These are phyloP conservation scores for Sipha flava DNA, from an alignment of 1,140 invertebrate genomes.

Conservation along the genomic window DNA sequence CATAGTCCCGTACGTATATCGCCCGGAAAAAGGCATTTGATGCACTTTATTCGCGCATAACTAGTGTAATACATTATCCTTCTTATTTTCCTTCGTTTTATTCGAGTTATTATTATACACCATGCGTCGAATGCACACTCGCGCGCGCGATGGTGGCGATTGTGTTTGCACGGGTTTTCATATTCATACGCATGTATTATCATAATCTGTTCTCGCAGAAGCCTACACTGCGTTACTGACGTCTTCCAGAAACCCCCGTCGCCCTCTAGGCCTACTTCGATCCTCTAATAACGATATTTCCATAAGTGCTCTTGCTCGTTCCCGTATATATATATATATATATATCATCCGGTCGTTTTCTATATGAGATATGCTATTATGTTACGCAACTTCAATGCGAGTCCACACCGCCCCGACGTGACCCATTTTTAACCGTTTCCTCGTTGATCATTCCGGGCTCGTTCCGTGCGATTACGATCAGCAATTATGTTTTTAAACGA, in stretches of 20 bases:
- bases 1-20: no score
- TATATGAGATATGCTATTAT: not conserved
- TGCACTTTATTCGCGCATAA: no score
- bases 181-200: not conserved
- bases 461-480: constrained; percentile 20
- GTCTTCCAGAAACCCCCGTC: not conserved
- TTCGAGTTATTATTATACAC: no score
- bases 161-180: not conserved
- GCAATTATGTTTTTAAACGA: constrained; percentile 14
- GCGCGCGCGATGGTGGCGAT: not conserved
- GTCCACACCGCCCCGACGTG: not conserved
- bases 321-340: not conserved
- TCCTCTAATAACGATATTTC: not conserved
- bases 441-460: not conserved
- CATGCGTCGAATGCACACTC: no score
- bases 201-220: not conserved
- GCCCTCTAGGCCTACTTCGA: not conserved
- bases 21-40: not conserved
- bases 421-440: not conserved
- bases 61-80: no score
- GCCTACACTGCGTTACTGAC: not conserved
- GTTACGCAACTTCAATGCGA: not conserved
- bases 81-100: no score
- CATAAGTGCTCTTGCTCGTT: not conserved
- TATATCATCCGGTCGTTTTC: not conserved